These are phyloP conservation scores for Hemibagrus wyckioides DNA, from an alignment of 2,113 vertebrate species.

Conservation along the genomic window DNA sequence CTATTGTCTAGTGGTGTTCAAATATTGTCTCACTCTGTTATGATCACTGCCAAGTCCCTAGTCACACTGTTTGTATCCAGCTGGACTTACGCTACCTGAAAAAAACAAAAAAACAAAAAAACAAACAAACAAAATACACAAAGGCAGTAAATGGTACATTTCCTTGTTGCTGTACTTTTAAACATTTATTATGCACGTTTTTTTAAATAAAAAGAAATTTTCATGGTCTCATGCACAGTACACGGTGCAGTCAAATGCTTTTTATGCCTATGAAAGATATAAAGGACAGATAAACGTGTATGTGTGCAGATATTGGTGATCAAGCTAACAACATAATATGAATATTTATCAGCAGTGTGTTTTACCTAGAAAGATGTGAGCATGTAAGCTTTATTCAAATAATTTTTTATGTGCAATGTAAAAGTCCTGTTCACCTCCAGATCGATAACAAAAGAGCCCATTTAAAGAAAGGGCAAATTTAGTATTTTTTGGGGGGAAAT, in stretches of 20 bases:
- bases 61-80: neutral
- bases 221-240: neutral
- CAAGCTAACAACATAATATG: neutral
- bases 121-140: too few relatives aligned
- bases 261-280: neutral
- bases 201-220: neutral
- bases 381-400: neutral
- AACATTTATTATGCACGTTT: neutral
- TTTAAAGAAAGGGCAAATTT: neutral
- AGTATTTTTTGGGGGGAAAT: neutral
- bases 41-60: neutral
- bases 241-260: neutral
- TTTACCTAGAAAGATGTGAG: neutral
- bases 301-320: neutral
- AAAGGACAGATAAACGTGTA: neutral
- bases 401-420: neutral
- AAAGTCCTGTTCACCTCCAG: neutral
- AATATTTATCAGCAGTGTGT: neutral
- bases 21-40: conserved; percentile 31
- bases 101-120: too few relatives aligned
- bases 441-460: neutral
- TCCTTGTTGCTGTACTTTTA: neutral
- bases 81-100: neutral
- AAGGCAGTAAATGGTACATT: neutral
- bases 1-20: conserved; percentile 12